A percentile compares a stretch with the other conserved stretches of the same genome.
phyloP scores from a whole-genome alignment of 2,888 invertebrate species.

The Hypercompe scribonia region DNA sequence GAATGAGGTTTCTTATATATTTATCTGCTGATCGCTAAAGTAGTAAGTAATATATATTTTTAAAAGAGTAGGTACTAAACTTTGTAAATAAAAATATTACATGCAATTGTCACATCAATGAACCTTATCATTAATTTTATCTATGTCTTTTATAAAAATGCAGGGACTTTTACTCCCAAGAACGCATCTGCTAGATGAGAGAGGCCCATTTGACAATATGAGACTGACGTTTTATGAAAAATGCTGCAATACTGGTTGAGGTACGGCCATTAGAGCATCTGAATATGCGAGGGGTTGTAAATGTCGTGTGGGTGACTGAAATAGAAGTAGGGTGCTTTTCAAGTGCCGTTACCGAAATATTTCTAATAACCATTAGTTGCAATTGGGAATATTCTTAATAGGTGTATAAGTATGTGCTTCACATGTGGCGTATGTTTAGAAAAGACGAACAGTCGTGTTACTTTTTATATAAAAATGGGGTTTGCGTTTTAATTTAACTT shows the following conservation, averaged over 20 bases:
- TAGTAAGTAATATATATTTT: no score
- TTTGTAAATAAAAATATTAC: neutral
- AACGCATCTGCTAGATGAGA: slow-evolving; percentile 54
- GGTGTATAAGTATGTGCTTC: slow-evolving; percentile 22
- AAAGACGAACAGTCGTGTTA: neutral
- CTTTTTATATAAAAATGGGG: neutral
- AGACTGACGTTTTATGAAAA: slow-evolving; percentile 75
- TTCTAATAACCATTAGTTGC: slow-evolving; percentile 50
- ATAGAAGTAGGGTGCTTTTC: slow-evolving; percentile 69
- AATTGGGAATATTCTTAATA: slow-evolving; percentile 27
- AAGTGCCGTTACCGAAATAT: slow-evolving; percentile 62
- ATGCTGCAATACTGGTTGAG: slow-evolving; percentile 69
- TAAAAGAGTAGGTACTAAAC: neutral
- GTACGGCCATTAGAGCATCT: slow-evolving; percentile 74
- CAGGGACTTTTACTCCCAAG: slow-evolving; percentile 25
- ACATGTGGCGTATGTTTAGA: neutral
- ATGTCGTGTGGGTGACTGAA: slow-evolving; percentile 68
- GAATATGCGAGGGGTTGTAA: slow-evolving; percentile 79
- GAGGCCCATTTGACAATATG: slow-evolving; percentile 59
- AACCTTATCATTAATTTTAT: no score
- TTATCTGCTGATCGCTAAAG: no score
- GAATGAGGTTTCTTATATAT: no score
- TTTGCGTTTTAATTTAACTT: no score
- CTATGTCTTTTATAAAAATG: slow-evolving; percentile 9
- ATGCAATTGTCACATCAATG: neutral